These are phyloP conservation scores for Sternarchorhynchus goeldii DNA, from an alignment of 2,797 vertebrate species.

Conservation along the genomic window DNA sequence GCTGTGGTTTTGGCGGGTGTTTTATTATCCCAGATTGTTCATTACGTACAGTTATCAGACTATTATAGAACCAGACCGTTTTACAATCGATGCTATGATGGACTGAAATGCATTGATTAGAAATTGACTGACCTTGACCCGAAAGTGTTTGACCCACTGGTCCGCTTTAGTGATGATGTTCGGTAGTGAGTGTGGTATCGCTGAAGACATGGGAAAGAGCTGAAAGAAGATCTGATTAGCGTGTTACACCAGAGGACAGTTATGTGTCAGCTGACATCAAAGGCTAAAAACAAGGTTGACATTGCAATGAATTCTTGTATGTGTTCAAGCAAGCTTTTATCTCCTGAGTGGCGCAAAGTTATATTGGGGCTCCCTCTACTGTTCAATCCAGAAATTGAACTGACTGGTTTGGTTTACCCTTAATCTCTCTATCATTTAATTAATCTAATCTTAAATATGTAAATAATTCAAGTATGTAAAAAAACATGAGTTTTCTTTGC, in stretches of 20 bases:
- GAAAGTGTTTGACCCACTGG: neutral
- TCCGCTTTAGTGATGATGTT: neutral
- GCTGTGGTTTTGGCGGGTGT: slow-evolving; percentile 9
- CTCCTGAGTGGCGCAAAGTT: slow-evolving; percentile 26
- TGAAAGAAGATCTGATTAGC: slow-evolving; percentile 28
- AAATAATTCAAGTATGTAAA: slow-evolving; percentile 18
- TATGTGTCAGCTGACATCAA: slow-evolving; percentile 41
- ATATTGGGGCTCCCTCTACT: slow-evolving; percentile 54
- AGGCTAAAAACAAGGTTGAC: slow-evolving; percentile 32
- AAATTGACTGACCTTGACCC: slow-evolving; percentile 2
- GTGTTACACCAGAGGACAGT: slow-evolving; percentile 34
- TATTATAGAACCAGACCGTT: neutral
- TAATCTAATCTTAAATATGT: neutral
- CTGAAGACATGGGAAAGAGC: neutral
- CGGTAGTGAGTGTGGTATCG: neutral
- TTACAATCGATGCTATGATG: too few relatives aligned
- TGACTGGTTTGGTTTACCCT: neutral
- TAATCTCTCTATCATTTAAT: neutral
- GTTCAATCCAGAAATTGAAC: slow-evolving; percentile 10
- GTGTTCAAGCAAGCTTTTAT: slow-evolving; percentile 4
- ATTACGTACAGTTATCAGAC: neutral
- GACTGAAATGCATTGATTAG: slow-evolving; percentile 9
- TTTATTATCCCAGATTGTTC: neutral
- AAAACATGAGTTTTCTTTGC: neutral
- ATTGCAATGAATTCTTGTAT: slow-evolving; percentile 31